A percentile compares a stretch with the other conserved stretches of the same genome.
These are phyloP conservation scores for Ambastaia sidthimunki DNA, from an alignment of 2,797 vertebrate genomes.

Conservation along the genomic window DNA sequence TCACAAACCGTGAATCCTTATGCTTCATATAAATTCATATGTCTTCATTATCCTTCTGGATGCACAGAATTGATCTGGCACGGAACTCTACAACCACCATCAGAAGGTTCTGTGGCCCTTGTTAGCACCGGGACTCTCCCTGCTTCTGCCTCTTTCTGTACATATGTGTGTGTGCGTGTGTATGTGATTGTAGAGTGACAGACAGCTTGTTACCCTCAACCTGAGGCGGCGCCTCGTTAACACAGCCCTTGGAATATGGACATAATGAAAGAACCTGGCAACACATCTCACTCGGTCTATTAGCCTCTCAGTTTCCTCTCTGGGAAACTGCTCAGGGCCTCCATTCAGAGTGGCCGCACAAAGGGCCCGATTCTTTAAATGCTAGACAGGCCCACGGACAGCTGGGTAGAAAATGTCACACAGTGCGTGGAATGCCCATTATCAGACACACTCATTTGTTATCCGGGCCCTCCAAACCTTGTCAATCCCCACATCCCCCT, in stretches of 20 bases:
- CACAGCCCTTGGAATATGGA: slow-evolving; percentile 61
- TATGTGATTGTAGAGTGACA: slow-evolving; percentile 71
- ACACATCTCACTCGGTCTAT: slow-evolving; percentile 65
- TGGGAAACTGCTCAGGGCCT: slow-evolving; percentile 84
- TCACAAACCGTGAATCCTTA: neutral
- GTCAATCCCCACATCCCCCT: slow-evolving; percentile 58
- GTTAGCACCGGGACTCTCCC: slow-evolving; percentile 57
- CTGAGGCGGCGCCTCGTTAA: slow-evolving; percentile 76
- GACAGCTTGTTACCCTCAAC: slow-evolving; percentile 80
- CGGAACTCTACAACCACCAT: slow-evolving; percentile 41
- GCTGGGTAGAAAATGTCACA: slow-evolving; percentile 90
- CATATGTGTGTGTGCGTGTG: slow-evolving; percentile 31
- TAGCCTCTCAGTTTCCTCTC: slow-evolving; percentile 82
- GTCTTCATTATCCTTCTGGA: slow-evolving; percentile 2
- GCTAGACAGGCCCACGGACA: slow-evolving; percentile 87
- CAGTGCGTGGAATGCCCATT: slow-evolving; percentile 87
- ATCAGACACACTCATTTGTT: slow-evolving; percentile 88
- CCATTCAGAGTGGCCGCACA: slow-evolving; percentile 87
- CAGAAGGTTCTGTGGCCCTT: slow-evolving; percentile 50
- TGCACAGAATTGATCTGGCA: slow-evolving; percentile 46
- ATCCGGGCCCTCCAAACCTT: slow-evolving; percentile 65
- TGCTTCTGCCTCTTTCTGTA: slow-evolving; percentile 19
- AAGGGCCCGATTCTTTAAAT: slow-evolving; percentile 86
- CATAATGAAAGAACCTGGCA: slow-evolving; percentile 68
- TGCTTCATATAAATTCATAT: neutral